A percentile compares a stretch with the other conserved stretches of the same genome.
Evolutionary conservation across 2,888 invertebrate species (phyloP).

Genomic region (Drosophila lacicola): DNA sequence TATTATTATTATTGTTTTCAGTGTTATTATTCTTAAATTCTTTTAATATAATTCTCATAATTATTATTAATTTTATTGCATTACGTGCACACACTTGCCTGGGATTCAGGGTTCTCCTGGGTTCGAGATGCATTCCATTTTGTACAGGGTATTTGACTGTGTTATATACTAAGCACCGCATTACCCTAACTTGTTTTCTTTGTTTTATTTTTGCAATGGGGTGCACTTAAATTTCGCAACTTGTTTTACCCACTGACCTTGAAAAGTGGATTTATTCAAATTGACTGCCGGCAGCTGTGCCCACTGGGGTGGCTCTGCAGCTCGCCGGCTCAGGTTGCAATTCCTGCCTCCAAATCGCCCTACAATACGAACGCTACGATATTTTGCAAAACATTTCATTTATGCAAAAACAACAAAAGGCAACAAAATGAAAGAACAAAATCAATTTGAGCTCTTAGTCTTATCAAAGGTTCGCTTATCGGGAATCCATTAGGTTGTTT

Average conservation of each 20-base stretch:
- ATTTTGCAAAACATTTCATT: slow-evolving; percentile 57
- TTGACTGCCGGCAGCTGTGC: slow-evolving; percentile 65
- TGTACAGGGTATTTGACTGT: slow-evolving; percentile 15
- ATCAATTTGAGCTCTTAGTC: slow-evolving; percentile 33
- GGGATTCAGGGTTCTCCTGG: no score
- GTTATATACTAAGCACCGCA: rapidly evolving
- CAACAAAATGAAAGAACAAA: slow-evolving; percentile 15
- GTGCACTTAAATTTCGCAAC: slow-evolving; percentile 68
- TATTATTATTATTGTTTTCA: neutral
- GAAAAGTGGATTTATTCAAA: slow-evolving; percentile 82
- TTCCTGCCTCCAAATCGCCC: slow-evolving; percentile 11
- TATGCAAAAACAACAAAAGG: slow-evolving; percentile 35
- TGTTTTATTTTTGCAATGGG: slow-evolving; percentile 43
- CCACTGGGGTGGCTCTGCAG: slow-evolving; percentile 55
- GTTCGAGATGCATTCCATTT: neutral
- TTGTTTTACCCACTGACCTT: slow-evolving; percentile 84
- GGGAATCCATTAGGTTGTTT: slow-evolving; percentile 62
- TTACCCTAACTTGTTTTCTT: slow-evolving; percentile 14
- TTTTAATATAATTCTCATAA: no score
- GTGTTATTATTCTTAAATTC: no score
- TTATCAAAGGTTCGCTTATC: slow-evolving; percentile 67
- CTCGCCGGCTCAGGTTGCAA: slow-evolving; percentile 57
- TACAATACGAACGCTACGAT: slow-evolving; percentile 25
- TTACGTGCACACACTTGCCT: no score
- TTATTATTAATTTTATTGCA: no score